Evolutionary conservation across 2,797 vertebrate species (phyloP).

Genomic region (Cephalopachus bancanus): DNA sequence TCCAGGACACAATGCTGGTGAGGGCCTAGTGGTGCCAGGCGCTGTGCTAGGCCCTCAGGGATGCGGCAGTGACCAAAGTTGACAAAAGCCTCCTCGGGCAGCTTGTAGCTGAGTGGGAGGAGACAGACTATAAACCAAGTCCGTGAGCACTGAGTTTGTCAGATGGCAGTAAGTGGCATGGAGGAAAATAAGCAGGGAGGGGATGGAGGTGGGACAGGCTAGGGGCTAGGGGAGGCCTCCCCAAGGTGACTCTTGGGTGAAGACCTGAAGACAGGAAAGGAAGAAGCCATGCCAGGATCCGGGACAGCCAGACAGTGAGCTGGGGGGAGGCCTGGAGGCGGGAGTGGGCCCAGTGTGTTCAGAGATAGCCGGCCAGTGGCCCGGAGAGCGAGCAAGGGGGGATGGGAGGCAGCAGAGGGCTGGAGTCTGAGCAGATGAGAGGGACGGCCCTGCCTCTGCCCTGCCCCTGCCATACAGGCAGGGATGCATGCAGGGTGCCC

Average conservation of each 20-base stretch:
- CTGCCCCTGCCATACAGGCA: not conserved
- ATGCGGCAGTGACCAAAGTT: not conserved
- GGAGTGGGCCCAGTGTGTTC: accelerated
- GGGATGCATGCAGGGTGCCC: not conserved
- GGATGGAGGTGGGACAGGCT: not conserved
- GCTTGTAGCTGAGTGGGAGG: not conserved
- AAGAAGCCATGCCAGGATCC: no score
- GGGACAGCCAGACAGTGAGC: not conserved
- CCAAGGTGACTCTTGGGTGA: not conserved
- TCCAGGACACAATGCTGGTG: accelerated
- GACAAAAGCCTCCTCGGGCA: not conserved
- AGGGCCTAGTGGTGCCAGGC: not conserved
- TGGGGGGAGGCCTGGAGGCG: accelerated
- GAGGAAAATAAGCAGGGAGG: not conserved
- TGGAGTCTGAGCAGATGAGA: not conserved
- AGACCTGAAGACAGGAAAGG: not conserved
- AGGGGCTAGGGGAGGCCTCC: not conserved
- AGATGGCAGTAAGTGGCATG: accelerated
- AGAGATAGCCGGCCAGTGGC: not conserved
- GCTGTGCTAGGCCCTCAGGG: not conserved
- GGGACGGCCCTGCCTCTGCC: not conserved
- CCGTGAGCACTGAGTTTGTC: not conserved
- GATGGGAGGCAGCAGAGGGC: not conserved
- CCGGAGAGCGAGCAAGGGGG: no score
- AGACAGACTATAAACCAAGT: not conserved